Percentiles rank a stretch among this genome's conserved stretches.
Conservation (phyloP, 2,888 invertebrate genomes). For the Chrysolina haemoptera region DNA sequence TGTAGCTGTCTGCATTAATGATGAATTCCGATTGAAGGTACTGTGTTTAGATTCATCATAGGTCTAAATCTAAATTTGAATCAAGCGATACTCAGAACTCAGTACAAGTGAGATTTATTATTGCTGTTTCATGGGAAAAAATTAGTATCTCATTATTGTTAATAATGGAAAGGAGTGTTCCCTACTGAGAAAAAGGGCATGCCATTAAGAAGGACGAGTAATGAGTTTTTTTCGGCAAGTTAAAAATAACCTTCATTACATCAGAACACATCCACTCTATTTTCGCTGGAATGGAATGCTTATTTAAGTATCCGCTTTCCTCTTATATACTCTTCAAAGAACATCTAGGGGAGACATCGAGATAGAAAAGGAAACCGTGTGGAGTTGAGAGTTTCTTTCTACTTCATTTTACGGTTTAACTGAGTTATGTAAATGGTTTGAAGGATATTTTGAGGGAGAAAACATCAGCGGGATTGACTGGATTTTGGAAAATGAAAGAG, state of each 20-base stretch:
- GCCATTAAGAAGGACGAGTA: neutral
- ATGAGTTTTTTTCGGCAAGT: conserved; percentile 1
- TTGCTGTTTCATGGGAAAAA: too few species aligned
- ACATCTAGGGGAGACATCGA: neutral
- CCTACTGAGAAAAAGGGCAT: neutral
- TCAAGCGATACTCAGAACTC: too few species aligned
- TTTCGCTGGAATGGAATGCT: conserved; percentile 10
- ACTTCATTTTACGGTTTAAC: neutral
- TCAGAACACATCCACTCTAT: conserved; percentile 11
- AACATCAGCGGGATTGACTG: neutral
- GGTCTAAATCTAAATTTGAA: too few species aligned
- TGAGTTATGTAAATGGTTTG: conserved; percentile 13
- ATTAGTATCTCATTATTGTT: too few species aligned
- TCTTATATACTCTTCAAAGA: neutral
- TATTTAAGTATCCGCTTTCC: conserved; percentile 12
- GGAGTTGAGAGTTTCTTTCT: conserved; percentile 3
- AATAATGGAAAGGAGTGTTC: neutral
- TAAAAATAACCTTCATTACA: conserved; percentile 9
- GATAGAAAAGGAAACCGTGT: neutral
- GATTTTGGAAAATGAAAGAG: neutral
- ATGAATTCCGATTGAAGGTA: too few species aligned
- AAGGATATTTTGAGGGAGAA: neutral
- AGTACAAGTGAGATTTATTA: too few species aligned
- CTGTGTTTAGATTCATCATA: too few species aligned
- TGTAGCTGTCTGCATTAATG: too few species aligned